Base-by-base conservation (phyloP, 2,113 vertebrate species). In the Meleagris gallopavo region DNA sequence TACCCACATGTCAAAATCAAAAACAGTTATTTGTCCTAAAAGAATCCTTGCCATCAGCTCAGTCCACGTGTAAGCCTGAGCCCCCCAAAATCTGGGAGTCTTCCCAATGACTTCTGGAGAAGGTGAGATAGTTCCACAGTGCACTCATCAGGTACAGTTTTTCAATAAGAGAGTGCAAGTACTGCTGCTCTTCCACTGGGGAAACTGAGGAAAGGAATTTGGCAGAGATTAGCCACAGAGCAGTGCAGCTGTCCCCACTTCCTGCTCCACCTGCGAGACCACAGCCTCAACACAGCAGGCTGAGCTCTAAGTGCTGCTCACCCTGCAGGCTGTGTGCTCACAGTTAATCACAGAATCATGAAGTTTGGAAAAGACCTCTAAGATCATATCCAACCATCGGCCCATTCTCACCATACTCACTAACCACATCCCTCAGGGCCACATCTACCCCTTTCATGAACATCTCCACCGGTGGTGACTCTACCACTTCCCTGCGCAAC, bases 291-390 rank as follows among this genome's bases (percentile, higher is more conserved):
- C 19, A 18, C 54, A n/a, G 45, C 48, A 65, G 54, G 52, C 46
- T 1, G 9, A 11, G 46, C 76, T 18, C 3, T 0, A 48, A 4
- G 16, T 12, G 43, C 36, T 2, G 14, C 25, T 30, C 55, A 9
- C 14, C 11, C 46, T 30, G 11, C 36, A 4, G 34, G 17, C 24
- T 52, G 20, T 3, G 10, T 0, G 15, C 6, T 21, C 66, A 17
- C 29, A 7, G 2, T 13, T n/a, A 32, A 13, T 0, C 6, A 8
- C 58, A 22, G 0, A 8, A 54, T 17, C 52, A 29, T 10, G 5
- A 54, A 16, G 27, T 50, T 50, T 17, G 52, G 27, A 54, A 30
- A 54, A 29, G 15, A 54, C 27, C 52, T 54, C 52, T 54, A 29
- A 30, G 27, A 54, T 54, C 27, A 54, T 10, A 8, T 54, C 52